Base-by-base conservation (phyloP, 2,888 invertebrate genomes). In the Bellardia pandia region DNA sequence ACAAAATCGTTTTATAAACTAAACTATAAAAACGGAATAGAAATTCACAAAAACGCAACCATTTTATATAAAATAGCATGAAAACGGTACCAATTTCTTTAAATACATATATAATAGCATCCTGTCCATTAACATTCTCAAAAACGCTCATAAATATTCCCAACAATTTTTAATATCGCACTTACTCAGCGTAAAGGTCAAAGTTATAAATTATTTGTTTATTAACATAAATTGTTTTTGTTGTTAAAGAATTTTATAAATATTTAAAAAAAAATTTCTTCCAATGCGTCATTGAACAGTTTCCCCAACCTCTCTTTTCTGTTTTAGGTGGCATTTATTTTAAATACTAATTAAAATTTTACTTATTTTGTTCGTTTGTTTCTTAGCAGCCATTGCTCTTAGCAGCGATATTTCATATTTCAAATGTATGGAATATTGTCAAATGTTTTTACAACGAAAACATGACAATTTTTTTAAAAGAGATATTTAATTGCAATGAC, bases 391-490 rank as follows among this genome's bases (percentile, higher is more conserved):
- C 77, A 84, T 84, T 74, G 40, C n/a, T 40, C 53, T 16, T 16
- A n/a, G 40, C 2, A 3, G 16, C 66, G 71, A 56, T 72, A 84
- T 84, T 74, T 53, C 16, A 58, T 53, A 48, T 64, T 71, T 37
- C 7, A 82, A 86, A 30, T 53, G 53, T 75, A 69, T 86, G 86
- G 86, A 86, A 86, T 37, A 74, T 74, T 81, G 86, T 86, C 40
- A 68, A 53, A 74, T 62, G 11, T 11, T 68, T 75, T 76, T 62
- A 48, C 68, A 78, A 13, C 0, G 33, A 64, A 68, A 75, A 68
- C 78, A 69, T 69, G 82, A 78, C 53, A 77, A 71, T 76, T 81
- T 58, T 30, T 58, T 56, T 3, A 6, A 48, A 69, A 76, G 40
- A 82, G 16, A n/a, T 64, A 11, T 37, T 64, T 64, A 69, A 51